These are phyloP conservation scores for Lacanobia oleracea DNA, from an alignment of 2,888 invertebrate genomes.

Conservation along the genomic window DNA sequence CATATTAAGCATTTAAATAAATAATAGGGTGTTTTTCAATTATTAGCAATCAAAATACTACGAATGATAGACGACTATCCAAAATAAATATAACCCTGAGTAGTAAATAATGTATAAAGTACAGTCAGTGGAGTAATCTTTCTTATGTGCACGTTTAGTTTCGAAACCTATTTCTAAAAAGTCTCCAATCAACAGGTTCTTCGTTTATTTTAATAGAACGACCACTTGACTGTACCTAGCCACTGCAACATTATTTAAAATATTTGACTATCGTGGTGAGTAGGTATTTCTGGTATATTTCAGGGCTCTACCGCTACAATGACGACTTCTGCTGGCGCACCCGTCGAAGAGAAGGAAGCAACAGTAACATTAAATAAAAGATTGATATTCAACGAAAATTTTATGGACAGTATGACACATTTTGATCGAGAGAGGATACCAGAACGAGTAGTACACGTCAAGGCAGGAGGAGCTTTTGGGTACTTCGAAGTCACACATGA, in stretches of 20 bases:
- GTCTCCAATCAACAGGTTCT: too few species aligned
- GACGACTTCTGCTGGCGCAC: background rate
- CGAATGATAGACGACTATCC: too few species aligned
- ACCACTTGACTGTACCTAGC: too few species aligned
- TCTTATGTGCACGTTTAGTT: too few species aligned
- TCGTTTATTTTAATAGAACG: too few species aligned
- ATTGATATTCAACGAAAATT: background rate
- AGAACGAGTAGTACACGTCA: conserved; percentile 11
- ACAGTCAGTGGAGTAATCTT: too few species aligned
- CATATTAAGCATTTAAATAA: too few species aligned
- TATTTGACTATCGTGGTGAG: background rate
- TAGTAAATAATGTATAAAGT: too few species aligned
- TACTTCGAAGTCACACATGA: conserved; percentile 2
- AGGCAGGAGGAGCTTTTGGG: conserved; percentile 13
- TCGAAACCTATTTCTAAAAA: too few species aligned
- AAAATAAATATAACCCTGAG: too few species aligned
- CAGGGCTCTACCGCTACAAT: background rate
- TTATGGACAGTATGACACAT: background rate
- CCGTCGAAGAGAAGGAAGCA: background rate
- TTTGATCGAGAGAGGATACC: conserved; percentile 9
- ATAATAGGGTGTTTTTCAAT: too few species aligned
- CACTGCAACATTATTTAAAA: background rate
- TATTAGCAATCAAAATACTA: too few species aligned
- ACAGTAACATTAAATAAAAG: conserved; percentile 3
- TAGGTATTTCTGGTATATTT: background rate